phyloP scores from a whole-genome alignment of 53 echinoderm and acorn worm genomes.

The Apostichopus leukothele region DNA sequence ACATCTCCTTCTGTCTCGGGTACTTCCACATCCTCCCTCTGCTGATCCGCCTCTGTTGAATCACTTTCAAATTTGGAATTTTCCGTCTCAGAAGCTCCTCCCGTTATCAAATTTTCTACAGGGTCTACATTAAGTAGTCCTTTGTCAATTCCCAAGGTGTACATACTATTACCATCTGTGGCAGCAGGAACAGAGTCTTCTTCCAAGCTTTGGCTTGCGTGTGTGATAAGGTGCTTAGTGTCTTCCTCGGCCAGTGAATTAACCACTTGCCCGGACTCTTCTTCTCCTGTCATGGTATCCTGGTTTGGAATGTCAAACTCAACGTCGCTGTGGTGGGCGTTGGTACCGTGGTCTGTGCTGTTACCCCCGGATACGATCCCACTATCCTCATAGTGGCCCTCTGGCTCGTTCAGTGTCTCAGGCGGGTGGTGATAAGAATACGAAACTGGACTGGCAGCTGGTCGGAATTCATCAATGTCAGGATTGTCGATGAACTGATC shows the following conservation, averaged over 20 bases:
- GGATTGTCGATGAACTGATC: constrained; percentile 47
- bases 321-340: constrained; percentile 12
- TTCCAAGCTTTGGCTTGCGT: not conserved
- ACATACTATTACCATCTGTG: not conserved
- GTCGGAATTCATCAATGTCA: constrained; percentile 35
- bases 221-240: not conserved
- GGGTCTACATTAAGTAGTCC: not conserved
- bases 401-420: constrained; percentile 35
- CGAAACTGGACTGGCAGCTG: not conserved
- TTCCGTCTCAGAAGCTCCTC: not conserved
- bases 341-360: constrained; percentile 19
- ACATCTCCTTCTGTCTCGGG: not conserved
- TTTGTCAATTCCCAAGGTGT: not conserved
- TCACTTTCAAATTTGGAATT: constrained; percentile 70
- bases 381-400: constrained; percentile 67
- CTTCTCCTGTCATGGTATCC: not conserved
- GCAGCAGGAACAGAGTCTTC: not conserved
- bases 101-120: not conserved
- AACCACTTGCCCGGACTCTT: not conserved
- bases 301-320: constrained; percentile 46
- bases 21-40: constrained; percentile 39
- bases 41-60: constrained; percentile 88
- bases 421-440: constrained; percentile 9
- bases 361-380: constrained; percentile 42
- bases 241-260: constrained; percentile 19